Base-by-base conservation (phyloP, 2,888 invertebrate genomes). In the Microplitis deprimator region DNA sequence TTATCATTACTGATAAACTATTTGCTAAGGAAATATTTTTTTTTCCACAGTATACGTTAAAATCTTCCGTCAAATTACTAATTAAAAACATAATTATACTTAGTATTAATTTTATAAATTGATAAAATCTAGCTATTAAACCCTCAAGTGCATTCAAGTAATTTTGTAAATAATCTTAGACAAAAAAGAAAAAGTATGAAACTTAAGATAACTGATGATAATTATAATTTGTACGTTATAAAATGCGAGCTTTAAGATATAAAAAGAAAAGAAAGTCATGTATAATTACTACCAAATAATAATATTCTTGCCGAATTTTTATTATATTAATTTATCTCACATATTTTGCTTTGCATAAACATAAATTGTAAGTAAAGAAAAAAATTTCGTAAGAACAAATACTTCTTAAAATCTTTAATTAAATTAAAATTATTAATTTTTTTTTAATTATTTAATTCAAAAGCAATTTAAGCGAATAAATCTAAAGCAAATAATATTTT, bases 201-300 rank as follows among this genome's bases (percentile, higher is more conserved):
- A 60, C 20, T 70, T 29, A 29, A 29, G 29, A 29, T 29, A 29
- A 68, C 61, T 29, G 74, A 72, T 73, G 29, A 77, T 73, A 68
- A 65, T 70, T 71, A 75, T 77, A 76, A 80, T 80, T 81, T 82
- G 77, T 76, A 80, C 69, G 77, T 79, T 73, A 76, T 80, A 80
- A 76, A 80, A 20, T 77, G 79, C 80, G 80, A 77, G 79, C 84
- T 84, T 85, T 84, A 83, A 83, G 82, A 84, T 87, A 87, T 88
- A 88, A 86, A 89, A 84, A 85, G 87, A 85, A 89, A 87, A 88
- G 88, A 87, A 85, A 87, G 83, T 85, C 86, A 13, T 50, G 50
- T 50, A 50, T 87, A 87, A 84, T 71, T 74, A 78, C 39, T 81
- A 70, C 41, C 68, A 17, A 41, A 40, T 41, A 68, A 17, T 39